Conservation (phyloP, 2,113 vertebrate species). For the Colius striatus region DNA sequence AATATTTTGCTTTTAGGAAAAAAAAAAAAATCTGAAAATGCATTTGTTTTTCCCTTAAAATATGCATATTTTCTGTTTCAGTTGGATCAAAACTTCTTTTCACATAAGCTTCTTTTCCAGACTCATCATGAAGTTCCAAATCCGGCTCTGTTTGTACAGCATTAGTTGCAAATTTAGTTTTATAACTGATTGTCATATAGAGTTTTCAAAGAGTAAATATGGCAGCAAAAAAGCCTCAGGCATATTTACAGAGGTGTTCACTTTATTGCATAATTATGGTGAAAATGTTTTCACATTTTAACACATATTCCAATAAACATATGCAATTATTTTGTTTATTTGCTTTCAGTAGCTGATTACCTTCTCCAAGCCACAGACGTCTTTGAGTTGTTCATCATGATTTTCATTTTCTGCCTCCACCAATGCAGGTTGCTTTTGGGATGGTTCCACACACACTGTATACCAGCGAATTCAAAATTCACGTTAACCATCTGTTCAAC, state of each 20-base stretch:
- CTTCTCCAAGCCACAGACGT: background rate
- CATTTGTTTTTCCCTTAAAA: background rate
- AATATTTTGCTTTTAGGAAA: background rate
- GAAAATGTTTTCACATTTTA: slow-evolving; percentile 55
- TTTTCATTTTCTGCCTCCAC: slow-evolving; percentile 5
- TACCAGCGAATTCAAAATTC: background rate
- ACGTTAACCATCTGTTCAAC: background rate
- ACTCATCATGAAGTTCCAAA: background rate
- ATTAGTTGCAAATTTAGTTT: slow-evolving; percentile 20
- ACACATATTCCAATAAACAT: slow-evolving; percentile 23
- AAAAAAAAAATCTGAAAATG: background rate
- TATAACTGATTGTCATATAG: background rate
- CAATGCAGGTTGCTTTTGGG: background rate
- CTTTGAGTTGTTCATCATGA: background rate
- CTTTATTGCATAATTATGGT: slow-evolving; percentile 53
- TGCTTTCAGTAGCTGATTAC: background rate
- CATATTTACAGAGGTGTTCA: background rate
- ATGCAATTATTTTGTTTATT: slow-evolving; percentile 63
- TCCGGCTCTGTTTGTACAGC: background rate
- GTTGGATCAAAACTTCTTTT: background rate
- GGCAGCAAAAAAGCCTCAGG: slow-evolving; percentile 25
- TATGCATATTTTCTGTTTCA: background rate
- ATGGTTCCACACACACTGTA: background rate
- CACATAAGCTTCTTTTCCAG: slow-evolving; percentile 19
- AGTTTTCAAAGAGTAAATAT: slow-evolving; percentile 42